Evolutionary conservation across 2,888 invertebrate species (phyloP), one percentile per base, ranked within the genome.

Genomic region (Stenurella melanura): DNA sequence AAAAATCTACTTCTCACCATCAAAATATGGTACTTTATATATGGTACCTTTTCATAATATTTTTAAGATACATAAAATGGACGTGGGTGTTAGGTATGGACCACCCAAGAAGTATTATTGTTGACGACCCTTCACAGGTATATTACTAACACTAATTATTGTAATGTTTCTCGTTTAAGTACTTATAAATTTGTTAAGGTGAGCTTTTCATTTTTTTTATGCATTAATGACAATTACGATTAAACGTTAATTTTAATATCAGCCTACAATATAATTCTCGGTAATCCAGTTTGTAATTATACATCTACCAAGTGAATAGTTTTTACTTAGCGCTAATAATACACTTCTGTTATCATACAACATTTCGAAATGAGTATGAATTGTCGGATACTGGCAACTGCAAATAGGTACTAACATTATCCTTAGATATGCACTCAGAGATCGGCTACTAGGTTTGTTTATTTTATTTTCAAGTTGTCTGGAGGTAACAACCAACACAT

Each of bases 1-100:
- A 17, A 63, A 1, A 63, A 10, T 17, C n/a, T 17, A 10, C 6
- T 10, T 17, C 7, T 34, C 34, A 34, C 7, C 61, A 17, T 17
- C 17, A 34, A 17, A 30, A 60, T 60, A 4, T 60, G 15, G 12
- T 61, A 61, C 34, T n/a, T 60, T 21, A 26, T 26, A 34, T 61
- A 61, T 50, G n/a, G 42, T 7, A 50, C 42, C 42, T 11, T 50
- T 68, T 30, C 15, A 30, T 30, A 50, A 68, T 68, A 68, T 68
- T 68, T 68, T 68, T 15, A 15, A 61, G 34, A 61, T 61, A 21
- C 15, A 21, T 54, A 50, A 56, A 17, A 50, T 68, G 21, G 34
- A 34, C 50, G 67, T 68, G 56, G 67, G 67, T 56, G 67, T 68
- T 66, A 19, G 12, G 50, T 15, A 50, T n/a, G 54, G 67, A 68